Evolutionary conservation across 2,888 invertebrate species (phyloP), one percentile per base, ranked within the genome.

Genomic region (Ceramica pisi): DNA sequence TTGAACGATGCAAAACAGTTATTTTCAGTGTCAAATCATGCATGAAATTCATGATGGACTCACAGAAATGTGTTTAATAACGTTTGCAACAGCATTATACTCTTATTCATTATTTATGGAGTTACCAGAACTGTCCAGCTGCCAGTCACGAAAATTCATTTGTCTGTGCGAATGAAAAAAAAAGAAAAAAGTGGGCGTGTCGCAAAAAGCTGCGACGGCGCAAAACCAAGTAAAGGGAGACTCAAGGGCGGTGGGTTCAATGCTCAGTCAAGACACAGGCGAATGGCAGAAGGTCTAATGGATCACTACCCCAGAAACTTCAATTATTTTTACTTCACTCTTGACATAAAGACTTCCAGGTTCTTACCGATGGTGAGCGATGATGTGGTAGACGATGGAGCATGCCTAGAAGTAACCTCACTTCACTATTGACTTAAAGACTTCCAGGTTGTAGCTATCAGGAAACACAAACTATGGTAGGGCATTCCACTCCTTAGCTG

Each of bases 171-270:
- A 82, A 75, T 63, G 62, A 44, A 35, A 78, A 71, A 71, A 71
- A 85, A 78, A 78, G 51, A 59, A 84, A 88, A 88, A 89, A 89
- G 80, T 87, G 75, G 82, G 82, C 79, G 82, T 85, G 85, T 82
- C 84, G 82, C 88, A 88, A 88, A 89, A 89, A 88, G 87, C 81
- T 84, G 89, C 87, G 90, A 87, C 81, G 81, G 86, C 89, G 88
- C 88, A 80, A 81, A 81, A 86, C 87, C 84, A 84, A 83, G 86
- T 86, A 88, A 89, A 90, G 87, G 89, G 89, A 88, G 80, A 86
- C 82, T 89, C 90, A 90, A 90, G 90, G 90, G 88, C 90, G 86
- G 75, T 82, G 85, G 78, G 90, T 84, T 89, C 90, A 87, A 81
- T 76, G 86, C 75, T 81, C 87, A 82, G 65, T n/a, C 83, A 73